Percentiles rank a stretch among this genome's conserved stretches.
phyloP scores from a whole-genome alignment of 2,797 vertebrate genomes.

The Okamejei kenojei region DNA sequence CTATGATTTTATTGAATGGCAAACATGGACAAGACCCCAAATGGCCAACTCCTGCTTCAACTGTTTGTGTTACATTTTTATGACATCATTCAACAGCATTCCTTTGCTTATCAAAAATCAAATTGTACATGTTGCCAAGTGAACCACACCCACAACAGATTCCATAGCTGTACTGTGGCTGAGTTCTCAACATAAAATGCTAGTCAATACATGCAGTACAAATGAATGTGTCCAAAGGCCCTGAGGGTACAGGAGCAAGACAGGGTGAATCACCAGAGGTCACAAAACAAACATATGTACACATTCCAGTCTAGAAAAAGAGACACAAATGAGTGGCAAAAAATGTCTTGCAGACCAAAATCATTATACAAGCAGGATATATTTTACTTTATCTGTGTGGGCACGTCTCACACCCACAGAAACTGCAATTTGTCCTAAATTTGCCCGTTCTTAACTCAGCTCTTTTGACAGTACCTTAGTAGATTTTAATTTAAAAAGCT shows the following conservation, averaged over 20 bases:
- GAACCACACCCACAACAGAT: slow-evolving; percentile 8
- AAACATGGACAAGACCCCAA: too few relatives aligned
- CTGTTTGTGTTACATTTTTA: too few relatives aligned
- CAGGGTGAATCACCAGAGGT: not conserved
- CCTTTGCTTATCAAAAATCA: slow-evolving; percentile 29
- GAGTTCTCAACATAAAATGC: not conserved
- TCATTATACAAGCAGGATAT: not conserved
- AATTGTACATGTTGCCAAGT: slow-evolving; percentile 20
- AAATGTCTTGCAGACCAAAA: not conserved
- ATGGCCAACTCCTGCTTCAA: too few relatives aligned
- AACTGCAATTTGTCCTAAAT: not conserved
- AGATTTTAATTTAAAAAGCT: not conserved
- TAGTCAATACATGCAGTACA: slow-evolving; percentile 4
- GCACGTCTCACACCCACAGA: not conserved
- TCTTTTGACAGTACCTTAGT: not conserved
- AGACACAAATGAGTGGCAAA: not conserved
- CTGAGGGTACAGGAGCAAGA: not conserved
- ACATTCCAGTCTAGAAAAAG: not conserved
- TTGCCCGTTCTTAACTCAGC: not conserved
- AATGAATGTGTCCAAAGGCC: not conserved
- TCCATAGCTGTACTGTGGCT: not conserved
- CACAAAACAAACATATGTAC: not conserved
- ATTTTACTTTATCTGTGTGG: not conserved
- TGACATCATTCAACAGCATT: not conserved
- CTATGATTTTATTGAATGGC: too few relatives aligned